Evolutionary conservation across 2,888 invertebrate genomes (phyloP).

Genomic region (Ischnus inquisitorius): DNA sequence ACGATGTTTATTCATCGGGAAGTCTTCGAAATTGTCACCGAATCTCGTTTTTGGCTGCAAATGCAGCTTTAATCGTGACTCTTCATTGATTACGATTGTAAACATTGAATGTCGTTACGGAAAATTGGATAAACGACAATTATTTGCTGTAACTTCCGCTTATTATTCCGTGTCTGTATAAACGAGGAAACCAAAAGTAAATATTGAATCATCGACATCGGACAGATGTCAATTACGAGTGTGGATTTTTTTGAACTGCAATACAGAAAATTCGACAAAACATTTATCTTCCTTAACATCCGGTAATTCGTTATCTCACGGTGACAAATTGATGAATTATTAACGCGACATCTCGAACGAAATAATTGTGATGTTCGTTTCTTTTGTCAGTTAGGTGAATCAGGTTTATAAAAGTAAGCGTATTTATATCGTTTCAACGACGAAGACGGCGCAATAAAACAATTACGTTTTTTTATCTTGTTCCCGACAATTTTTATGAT

Average conservation of each 20-base stretch:
- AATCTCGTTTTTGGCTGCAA: no score
- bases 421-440: slow-evolving; percentile 11
- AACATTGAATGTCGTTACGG: no score
- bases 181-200: no score
- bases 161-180: no score
- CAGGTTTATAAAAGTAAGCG: neutral
- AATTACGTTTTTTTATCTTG: slow-evolving; percentile 34
- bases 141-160: no score
- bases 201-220: no score
- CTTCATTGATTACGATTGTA: no score
- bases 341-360: neutral
- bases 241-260: neutral
- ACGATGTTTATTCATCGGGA: no score
- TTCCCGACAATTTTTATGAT: slow-evolving; percentile 23
- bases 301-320: neutral
- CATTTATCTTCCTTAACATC: neutral
- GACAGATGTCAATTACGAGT: no score
- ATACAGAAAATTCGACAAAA: neutral
- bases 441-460: slow-evolving; percentile 26
- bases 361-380: neutral
- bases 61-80: no score
- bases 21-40: no score
- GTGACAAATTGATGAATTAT: neutral
- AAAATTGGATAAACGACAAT: no score
- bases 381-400: neutral